phyloP scores from a whole-genome alignment of 2,888 invertebrate genomes.

The Alsophila aescularia region DNA sequence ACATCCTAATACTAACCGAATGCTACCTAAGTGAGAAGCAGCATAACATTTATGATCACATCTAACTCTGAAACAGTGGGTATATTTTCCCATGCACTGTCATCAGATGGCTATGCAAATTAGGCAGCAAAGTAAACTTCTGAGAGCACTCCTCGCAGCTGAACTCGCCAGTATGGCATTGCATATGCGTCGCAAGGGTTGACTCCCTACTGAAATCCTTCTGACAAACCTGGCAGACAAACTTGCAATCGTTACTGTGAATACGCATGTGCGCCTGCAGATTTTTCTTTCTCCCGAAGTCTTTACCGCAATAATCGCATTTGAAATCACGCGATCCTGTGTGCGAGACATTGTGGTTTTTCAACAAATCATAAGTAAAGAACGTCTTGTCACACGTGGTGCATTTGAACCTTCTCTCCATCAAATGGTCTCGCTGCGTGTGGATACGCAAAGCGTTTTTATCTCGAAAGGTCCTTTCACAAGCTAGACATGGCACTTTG shows the following conservation, averaged over 20 bases:
- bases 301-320: slow-evolving; percentile 45
- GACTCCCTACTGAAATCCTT: slow-evolving; percentile 9
- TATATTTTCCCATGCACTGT: neutral
- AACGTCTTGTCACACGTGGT: slow-evolving; percentile 48
- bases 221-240: slow-evolving; percentile 39
- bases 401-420: slow-evolving; percentile 50
- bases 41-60: too few relatives aligned
- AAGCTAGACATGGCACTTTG: slow-evolving; percentile 47
- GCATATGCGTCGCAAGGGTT: slow-evolving; percentile 1
- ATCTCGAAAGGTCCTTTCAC: slow-evolving; percentile 46
- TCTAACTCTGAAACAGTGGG: neutral
- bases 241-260: slow-evolving; percentile 36
- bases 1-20: too few relatives aligned
- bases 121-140: neutral
- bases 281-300: slow-evolving; percentile 43
- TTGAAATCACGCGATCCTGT: slow-evolving; percentile 40
- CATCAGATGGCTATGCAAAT: slow-evolving; percentile 8
- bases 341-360: slow-evolving; percentile 50
- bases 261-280: slow-evolving; percentile 41
- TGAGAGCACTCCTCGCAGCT: slow-evolving; percentile 1
- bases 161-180: neutral
- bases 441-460: slow-evolving; percentile 43
- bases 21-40: too few relatives aligned
- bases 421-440: slow-evolving; percentile 56
- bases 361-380: slow-evolving; percentile 41